Evolutionary conservation across 1,140 invertebrate genomes (phyloP).

Genomic region (Artemia franciscana): DNA sequence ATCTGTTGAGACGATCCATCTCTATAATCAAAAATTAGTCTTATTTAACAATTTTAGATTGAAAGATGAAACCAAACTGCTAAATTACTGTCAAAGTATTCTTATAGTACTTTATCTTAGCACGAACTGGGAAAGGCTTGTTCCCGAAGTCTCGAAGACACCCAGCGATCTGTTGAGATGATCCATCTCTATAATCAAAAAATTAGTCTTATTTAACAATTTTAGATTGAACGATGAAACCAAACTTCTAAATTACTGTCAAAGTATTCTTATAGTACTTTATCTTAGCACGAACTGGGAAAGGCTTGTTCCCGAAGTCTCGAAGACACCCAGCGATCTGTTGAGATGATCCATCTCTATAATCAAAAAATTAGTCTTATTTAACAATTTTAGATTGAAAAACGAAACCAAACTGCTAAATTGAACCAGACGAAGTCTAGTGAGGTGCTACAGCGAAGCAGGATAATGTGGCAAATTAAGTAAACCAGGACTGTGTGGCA

Average conservation of each 20-base stretch:
- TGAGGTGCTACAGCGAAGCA: too few species aligned
- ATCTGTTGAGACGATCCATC: constrained; percentile 78
- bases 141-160: constrained; percentile 93
- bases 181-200: constrained; percentile 48
- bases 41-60: too few species aligned
- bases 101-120: constrained; percentile 79
- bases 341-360: constrained; percentile 75
- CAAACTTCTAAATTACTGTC: constrained; percentile 39
- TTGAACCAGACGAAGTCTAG: too few species aligned
- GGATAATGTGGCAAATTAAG: too few species aligned
- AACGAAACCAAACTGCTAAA: too few species aligned
- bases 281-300: constrained; percentile 68
- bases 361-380: too few species aligned
- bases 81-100: constrained; percentile 59
- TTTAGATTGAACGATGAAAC: constrained; percentile 12
- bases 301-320: constrained; percentile 96
- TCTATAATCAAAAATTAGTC: constrained; percentile 29
- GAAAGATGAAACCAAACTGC: too few species aligned
- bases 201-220: too few species aligned
- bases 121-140: constrained; percentile 81
- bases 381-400: too few species aligned
- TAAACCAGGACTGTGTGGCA: too few species aligned
- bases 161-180: constrained; percentile 66
- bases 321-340: constrained; percentile 75
- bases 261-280: constrained; percentile 85